Base-by-base conservation (phyloP, 2,113 vertebrate genomes). In the Tiliqua scincoides region DNA sequence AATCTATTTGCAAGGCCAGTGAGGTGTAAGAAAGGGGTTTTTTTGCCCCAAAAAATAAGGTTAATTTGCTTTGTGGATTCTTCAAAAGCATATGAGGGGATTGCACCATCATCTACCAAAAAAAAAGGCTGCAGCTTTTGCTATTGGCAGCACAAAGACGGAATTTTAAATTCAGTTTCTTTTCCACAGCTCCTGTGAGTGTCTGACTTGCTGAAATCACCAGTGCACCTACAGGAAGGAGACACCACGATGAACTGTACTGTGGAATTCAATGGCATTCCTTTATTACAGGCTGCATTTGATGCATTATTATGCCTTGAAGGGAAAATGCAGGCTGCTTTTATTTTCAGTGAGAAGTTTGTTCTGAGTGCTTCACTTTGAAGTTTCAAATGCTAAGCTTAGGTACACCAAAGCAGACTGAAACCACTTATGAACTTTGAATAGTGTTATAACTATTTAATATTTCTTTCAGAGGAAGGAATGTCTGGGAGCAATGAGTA, bases 311-410 rank as follows among this genome's bases (percentile, higher is more conserved):
- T 93, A 93, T 77, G 88, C 78, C 82, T 61, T 81, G 52, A 92
- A 85, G 83, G 87, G 76, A 88, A 88, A 32, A 11, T 74, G 35
- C 75, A 57, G 87, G 79, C 87, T 93, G 40, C 87, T 35, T 59
- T 77, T 77, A 87, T 83, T 90, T 37, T 82, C 25, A 90, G 43
- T 7, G 21, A 81, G 90, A 61, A 79, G 14, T 17, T 91, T 89
- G 73, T 86, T 85, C 1, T 91, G 85, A 30, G 80, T 76, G 52
- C 32, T 71, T 27, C 54, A 7, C 88, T 76, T 91, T 93, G 59
- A 93, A 94, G 6, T 77, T 94, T 89, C 18, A 91, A 85, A 88
- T 25, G n/a, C 32, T 78, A 80, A 59, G 63, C 91, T 93, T 85
- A 86, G 90, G 43, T 86, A 87, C 17, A 79, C 0, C 57, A 20